Conservation (phyloP, 2,888 invertebrate species). For the Belgica antarctica region DNA sequence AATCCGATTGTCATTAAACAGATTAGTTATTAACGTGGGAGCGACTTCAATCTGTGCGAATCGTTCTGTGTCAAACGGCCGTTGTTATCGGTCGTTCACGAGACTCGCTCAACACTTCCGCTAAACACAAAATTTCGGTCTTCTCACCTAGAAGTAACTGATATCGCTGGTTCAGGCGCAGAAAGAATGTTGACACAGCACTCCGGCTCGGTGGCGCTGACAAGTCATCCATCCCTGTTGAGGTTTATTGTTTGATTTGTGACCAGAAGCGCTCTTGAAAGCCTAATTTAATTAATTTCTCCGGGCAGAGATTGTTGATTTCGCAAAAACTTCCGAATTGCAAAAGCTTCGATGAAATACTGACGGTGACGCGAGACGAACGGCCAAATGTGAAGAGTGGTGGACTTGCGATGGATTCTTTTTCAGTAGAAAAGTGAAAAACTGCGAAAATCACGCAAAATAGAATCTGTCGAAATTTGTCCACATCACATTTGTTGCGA, state of each 20-base stretch:
- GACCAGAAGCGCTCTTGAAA: background rate
- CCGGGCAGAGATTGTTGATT: background rate
- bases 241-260: background rate
- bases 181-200: slow-evolving; percentile 52
- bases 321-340: background rate
- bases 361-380: background rate
- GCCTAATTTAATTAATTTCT: slow-evolving; percentile 14
- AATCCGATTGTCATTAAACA: no score
- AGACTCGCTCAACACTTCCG: background rate
- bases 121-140: background rate
- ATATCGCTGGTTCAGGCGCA: slow-evolving; percentile 52
- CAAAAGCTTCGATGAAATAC: slow-evolving; percentile 25
- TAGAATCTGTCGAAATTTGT: no score
- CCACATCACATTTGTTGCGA: background rate
- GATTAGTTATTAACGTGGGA: background rate
- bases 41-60: background rate
- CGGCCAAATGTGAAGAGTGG: background rate
- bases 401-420: background rate
- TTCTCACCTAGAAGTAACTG: slow-evolving; percentile 37
- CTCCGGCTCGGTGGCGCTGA: slow-evolving; percentile 45
- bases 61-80: background rate
- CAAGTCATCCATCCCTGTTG: slow-evolving; percentile 28
- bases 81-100: no score
- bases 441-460: background rate
- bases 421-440: background rate